Evolutionary conservation across 37 sponge, comb jelly and placozoan species (phyloP), one percentile per base, ranked within the genome.

Genomic region (Ephydatia muelleri): DNA sequence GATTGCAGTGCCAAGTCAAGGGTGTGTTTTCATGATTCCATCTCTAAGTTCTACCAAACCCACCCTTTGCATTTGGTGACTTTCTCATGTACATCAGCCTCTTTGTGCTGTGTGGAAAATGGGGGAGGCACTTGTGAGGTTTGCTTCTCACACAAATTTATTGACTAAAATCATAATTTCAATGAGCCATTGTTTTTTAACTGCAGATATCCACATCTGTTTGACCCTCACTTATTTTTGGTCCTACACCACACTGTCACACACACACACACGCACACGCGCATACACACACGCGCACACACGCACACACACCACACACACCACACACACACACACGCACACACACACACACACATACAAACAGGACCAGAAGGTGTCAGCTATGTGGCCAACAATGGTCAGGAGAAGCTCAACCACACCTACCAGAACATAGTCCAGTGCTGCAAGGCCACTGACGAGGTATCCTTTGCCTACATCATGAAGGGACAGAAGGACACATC

Each of bases 401-500:
- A 85, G 47, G 80, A 88, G 76, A 65, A 83, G 29, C 73, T 86
- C 57, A 82, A 75, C 66, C 89, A 86, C 69, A 3, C 73, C 37
- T 83, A 93, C 77, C 27, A 74, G 16, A 68, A 66, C 75, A 82
- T 93, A 37, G 14, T 93, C 2, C 90, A 70, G 23, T 89, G 86
- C 37, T 72, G 76, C 49, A 73, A 70, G 12, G 86, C 86, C 0
- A 2, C 35, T 9, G 93, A 93, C 47, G 78, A 86, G 23, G 67
- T 85, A 36, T 85, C 93, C 40, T 89, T 93, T 83, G 89, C 93
- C 32, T 81, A 88, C 68, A 85, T 93, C 16, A 57, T 81, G 21
- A 36, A 37, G 1, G 29, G 47, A 30, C 84, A 66, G 26, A 68
- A 73, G 37, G 70, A 65, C 65, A 40, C 77, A 27, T 73, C 68